phyloP scores from a whole-genome alignment of 2,797 vertebrate genomes.

The Pteronotus mesoamericanus region DNA sequence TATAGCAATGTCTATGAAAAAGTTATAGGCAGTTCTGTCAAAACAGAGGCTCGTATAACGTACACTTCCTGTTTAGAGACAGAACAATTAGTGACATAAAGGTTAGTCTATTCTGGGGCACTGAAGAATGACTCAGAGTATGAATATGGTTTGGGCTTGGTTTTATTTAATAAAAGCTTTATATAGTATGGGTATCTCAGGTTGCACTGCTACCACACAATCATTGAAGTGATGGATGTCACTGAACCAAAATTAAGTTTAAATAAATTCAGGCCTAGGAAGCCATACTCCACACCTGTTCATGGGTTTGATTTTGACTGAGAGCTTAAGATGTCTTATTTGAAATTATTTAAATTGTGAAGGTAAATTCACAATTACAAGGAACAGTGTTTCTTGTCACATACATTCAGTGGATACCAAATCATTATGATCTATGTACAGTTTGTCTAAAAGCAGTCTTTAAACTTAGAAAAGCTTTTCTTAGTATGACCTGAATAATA shows the following conservation, averaged over 20 bases:
- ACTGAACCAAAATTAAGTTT: neutral
- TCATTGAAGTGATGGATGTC: neutral
- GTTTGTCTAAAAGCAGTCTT: conserved; percentile 9
- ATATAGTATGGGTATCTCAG: neutral
- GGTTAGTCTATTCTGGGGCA: neutral
- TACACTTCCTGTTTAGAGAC: neutral
- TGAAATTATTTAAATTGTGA: conserved; percentile 10
- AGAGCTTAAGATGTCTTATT: conserved; percentile 25
- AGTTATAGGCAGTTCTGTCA: neutral
- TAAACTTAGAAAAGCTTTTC: conserved; percentile 41
- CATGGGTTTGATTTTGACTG: conserved; percentile 39
- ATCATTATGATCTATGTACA: conserved; percentile 41
- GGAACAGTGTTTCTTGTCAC: neutral
- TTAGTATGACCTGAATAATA: conserved; percentile 55
- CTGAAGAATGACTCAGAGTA: neutral
- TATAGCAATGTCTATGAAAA: conserved; percentile 35
- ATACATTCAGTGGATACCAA: neutral
- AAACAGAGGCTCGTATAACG: neutral
- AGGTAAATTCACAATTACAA: conserved; percentile 27
- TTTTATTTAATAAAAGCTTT: conserved; percentile 35
- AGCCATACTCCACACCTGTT: neutral
- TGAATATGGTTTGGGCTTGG: neutral
- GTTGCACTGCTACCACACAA: neutral
- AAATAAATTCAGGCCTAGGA: conserved; percentile 17
- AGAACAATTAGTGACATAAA: neutral